phyloP scores from a whole-genome alignment of 2,113 vertebrate species.

The Megalops atlanticus region DNA sequence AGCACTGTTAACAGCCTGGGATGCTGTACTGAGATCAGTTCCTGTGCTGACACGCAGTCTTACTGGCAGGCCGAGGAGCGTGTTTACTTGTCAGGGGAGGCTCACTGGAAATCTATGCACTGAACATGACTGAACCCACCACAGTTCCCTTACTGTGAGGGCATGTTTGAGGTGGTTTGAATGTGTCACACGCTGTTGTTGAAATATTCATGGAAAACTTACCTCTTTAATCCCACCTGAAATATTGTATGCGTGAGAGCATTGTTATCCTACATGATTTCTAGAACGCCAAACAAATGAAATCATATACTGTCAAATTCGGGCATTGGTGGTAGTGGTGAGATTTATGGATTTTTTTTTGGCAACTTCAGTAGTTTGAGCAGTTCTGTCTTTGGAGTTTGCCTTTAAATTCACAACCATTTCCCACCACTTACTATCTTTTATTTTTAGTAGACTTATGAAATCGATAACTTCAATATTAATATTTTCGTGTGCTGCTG shows the following conservation, averaged over 20 bases:
- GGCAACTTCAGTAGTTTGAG: neutral
- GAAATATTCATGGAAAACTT: too few species aligned
- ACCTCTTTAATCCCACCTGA: too few species aligned
- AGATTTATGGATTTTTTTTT: too few species aligned
- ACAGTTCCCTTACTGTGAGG: neutral
- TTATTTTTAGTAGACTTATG: neutral
- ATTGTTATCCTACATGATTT: too few species aligned
- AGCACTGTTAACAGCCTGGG: neutral
- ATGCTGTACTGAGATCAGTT: neutral
- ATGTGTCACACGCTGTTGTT: too few species aligned
- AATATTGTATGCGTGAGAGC: too few species aligned
- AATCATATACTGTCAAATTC: too few species aligned
- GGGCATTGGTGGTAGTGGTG: too few species aligned
- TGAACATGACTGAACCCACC: neutral
- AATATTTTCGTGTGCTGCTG: neutral
- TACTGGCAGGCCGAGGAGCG: neutral
- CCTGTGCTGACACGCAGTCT: neutral
- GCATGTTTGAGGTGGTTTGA: neutral
- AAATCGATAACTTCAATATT: slow-evolving; percentile 6
- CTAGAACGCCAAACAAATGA: too few species aligned
- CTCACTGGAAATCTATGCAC: neutral
- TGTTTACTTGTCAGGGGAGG: neutral
- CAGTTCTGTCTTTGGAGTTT: neutral
- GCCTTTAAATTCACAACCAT: neutral
- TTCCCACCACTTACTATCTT: neutral